Evolutionary conservation across 2,888 invertebrate genomes (phyloP).

Genomic region (Epinotia demarniana): DNA sequence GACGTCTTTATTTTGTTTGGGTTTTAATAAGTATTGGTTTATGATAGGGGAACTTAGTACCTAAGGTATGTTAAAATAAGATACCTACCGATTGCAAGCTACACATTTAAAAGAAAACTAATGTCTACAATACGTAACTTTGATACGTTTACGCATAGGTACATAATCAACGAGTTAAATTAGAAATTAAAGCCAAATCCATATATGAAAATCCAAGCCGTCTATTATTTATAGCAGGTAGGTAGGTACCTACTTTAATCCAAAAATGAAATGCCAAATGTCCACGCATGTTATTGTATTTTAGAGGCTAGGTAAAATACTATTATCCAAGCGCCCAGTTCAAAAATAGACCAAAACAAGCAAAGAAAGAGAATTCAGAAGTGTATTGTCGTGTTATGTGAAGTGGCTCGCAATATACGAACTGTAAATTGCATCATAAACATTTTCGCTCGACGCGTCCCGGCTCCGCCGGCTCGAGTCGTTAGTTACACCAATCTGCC

Average conservation of each 20-base stretch:
- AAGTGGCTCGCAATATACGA: conserved; percentile 77
- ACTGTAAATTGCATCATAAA: conserved; percentile 81
- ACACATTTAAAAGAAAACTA: not conserved
- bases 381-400: conserved; percentile 75
- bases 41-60: not conserved
- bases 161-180: too few species aligned
- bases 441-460: conserved; percentile 65
- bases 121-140: not conserved
- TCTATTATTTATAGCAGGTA: too few species aligned
- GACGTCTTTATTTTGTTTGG: conserved; percentile 9
- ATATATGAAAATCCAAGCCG: too few species aligned
- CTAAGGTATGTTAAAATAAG: not conserved
- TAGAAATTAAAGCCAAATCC: too few species aligned
- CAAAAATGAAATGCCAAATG: not conserved
- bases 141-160: not conserved
- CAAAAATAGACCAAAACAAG: conserved; percentile 53
- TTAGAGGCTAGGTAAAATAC: conserved; percentile 5
- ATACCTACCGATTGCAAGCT: not conserved
- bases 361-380: conserved; percentile 64
- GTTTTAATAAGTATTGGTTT: not conserved
- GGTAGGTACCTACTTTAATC: not conserved
- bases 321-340: conserved; percentile 51
- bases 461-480: conserved; percentile 56
- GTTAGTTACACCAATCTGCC: conserved; percentile 57
- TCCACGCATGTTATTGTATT: not conserved